Conservation (phyloP, 2,797 vertebrate species). For the Cheirogaleus major region DNA sequence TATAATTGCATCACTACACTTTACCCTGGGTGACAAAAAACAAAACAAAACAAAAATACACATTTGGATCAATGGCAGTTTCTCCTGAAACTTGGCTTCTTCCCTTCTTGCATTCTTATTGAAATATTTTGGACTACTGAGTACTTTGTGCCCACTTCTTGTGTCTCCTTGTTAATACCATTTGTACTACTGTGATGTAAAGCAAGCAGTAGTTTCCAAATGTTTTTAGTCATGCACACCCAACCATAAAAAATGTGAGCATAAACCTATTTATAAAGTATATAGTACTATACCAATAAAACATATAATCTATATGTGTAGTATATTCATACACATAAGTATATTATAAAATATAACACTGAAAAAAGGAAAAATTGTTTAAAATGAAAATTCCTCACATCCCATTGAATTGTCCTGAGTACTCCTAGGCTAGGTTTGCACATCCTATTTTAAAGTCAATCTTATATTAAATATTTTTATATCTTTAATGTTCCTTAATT, state of each 20-base stretch:
- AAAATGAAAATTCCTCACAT: not conserved
- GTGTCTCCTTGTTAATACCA: not conserved
- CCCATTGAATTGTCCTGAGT: not conserved
- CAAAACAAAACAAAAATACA: not conserved
- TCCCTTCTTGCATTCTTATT: not conserved
- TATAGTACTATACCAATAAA: not conserved
- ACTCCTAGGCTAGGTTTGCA: not conserved
- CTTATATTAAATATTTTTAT: slow-evolving; percentile 29
- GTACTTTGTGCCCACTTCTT: not conserved
- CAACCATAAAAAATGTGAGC: slow-evolving; percentile 3
- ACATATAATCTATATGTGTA: not conserved
- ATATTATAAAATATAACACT: not conserved
- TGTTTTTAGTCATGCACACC: not conserved
- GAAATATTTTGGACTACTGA: not conserved
- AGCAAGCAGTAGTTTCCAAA: not conserved
- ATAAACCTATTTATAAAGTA: not conserved
- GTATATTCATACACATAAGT: not conserved
- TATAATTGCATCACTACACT: not conserved
- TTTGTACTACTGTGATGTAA: not conserved
- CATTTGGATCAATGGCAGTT: not conserved
- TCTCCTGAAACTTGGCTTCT: slow-evolving; percentile 28
- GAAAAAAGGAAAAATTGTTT: not conserved
- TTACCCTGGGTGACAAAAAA: not conserved
- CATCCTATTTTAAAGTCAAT: not conserved
- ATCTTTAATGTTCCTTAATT: not conserved